A percentile compares a stretch with the other conserved stretches of the same genome.
Evolutionary conservation across 2,888 invertebrate species (phyloP).

Genomic region (Dolichopus griseipennis): DNA sequence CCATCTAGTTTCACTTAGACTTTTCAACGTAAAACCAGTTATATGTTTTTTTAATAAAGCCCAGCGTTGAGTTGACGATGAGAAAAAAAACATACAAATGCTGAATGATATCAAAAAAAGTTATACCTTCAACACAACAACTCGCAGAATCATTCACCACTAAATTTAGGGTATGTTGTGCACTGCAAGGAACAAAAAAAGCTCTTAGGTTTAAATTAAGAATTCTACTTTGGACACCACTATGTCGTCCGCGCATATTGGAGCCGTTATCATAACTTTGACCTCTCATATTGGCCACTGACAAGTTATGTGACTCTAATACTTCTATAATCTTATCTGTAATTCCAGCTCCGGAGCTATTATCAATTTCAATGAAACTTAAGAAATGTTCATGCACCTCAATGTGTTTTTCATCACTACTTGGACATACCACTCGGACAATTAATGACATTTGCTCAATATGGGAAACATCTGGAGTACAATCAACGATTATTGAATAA

Average conservation of each 20-base stretch:
- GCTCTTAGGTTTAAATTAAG: constrained; percentile 12
- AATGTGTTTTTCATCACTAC: constrained; percentile 11
- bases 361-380: constrained; percentile 9
- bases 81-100: constrained; percentile 13
- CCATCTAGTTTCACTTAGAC: no score
- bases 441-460: constrained; percentile 12
- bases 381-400: constrained; percentile 2
- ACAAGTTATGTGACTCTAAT: constrained; percentile 8
- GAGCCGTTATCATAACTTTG: constrained; percentile 13
- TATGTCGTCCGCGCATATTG: constrained; percentile 15
- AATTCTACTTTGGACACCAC: constrained; percentile 13
- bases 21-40: no score
- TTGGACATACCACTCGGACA: constrained; percentile 11
- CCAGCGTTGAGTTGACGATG: constrained; percentile 13
- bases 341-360: constrained; percentile 9
- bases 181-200: constrained; percentile 15
- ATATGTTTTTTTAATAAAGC: constrained; percentile 12
- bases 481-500: constrained; percentile 15
- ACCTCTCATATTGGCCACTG: constrained; percentile 10
- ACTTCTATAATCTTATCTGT: constrained; percentile 9
- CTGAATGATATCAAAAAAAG: constrained; percentile 12
- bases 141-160: constrained; percentile 8
- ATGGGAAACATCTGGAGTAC: constrained; percentile 14
- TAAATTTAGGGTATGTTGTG: constrained; percentile 15
- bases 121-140: constrained; percentile 12